These are phyloP conservation scores for Sciurus vulgaris DNA, from an alignment of 2,797 vertebrate genomes.

Conservation along the genomic window DNA sequence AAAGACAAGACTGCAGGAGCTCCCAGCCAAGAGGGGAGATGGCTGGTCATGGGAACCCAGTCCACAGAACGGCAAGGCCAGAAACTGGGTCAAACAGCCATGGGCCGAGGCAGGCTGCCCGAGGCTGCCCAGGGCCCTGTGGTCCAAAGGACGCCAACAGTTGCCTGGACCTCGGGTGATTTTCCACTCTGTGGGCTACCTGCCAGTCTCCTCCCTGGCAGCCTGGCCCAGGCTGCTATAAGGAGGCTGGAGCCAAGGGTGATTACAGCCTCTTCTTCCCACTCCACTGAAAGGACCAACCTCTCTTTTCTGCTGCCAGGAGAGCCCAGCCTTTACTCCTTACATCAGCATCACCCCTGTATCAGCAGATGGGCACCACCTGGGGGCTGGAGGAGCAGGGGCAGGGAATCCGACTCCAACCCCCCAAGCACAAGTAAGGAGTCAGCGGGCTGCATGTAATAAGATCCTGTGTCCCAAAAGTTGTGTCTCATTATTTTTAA, in stretches of 20 bases:
- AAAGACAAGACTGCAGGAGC: background rate
- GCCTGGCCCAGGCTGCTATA: background rate
- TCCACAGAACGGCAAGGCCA: background rate
- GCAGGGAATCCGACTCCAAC: background rate
- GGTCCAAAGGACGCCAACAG: background rate
- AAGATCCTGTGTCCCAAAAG: background rate
- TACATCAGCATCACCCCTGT: background rate
- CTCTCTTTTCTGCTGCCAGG: background rate
- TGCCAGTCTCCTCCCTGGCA: constrained; percentile 59
- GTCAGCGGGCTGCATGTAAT: background rate
- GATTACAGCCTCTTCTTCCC: background rate
- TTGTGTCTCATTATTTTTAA: background rate
- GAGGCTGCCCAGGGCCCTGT: background rate
- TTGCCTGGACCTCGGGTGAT: constrained; percentile 56
- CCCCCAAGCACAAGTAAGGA: background rate
- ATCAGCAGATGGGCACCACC: background rate
- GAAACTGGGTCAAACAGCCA: background rate
- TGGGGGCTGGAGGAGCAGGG: background rate
- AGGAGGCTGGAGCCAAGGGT: constrained; percentile 32
- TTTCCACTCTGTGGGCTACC: constrained; percentile 72
- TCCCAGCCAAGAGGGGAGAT: background rate
- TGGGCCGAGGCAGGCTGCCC: background rate
- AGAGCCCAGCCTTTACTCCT: background rate
- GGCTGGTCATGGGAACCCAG: background rate
- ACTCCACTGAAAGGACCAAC: background rate